Percentiles rank a stretch among this genome's conserved stretches.
These are phyloP conservation scores for Argyrosomus regius DNA, from an alignment of 2,797 vertebrate species.

Conservation along the genomic window DNA sequence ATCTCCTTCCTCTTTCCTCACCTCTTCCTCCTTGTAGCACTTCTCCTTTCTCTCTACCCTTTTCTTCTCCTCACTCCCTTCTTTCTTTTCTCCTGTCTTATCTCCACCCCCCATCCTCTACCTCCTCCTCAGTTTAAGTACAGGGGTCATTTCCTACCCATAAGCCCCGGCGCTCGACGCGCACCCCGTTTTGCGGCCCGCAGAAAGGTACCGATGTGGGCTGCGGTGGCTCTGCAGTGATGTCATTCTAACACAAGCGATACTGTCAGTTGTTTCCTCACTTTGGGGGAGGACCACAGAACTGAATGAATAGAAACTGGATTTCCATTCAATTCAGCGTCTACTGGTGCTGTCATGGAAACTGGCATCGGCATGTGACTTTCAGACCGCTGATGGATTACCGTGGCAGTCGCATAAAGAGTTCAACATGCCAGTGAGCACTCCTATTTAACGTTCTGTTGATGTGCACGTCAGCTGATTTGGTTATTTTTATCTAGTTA, in stretches of 20 bases:
- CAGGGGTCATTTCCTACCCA: conserved; percentile 87
- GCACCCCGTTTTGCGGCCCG: conserved; percentile 84
- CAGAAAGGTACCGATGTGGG: conserved; percentile 83
- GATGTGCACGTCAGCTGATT: conserved; percentile 10
- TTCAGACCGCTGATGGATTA: conserved; percentile 42
- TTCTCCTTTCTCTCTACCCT: conserved; percentile 37
- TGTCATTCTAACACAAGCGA: conserved; percentile 64
- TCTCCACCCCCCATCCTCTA: conserved; percentile 35
- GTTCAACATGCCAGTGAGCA: conserved; percentile 23
- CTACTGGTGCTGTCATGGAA: conserved; percentile 64
- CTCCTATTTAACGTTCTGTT: conserved; percentile 15
- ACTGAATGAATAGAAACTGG: conserved; percentile 54
- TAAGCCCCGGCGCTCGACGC: conserved; percentile 85
- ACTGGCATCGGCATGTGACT: conserved; percentile 35
- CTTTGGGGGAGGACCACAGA: conserved; percentile 41
- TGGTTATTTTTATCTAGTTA: neutral
- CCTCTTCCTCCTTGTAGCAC: conserved; percentile 55
- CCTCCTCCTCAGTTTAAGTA: conserved; percentile 85
- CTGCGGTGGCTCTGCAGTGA: conserved; percentile 74
- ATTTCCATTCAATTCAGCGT: conserved; percentile 40
- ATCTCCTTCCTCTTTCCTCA: neutral
- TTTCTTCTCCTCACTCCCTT: conserved; percentile 27
- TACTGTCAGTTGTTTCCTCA: conserved; percentile 27
- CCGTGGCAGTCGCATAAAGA: conserved; percentile 29
- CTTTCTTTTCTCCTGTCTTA: conserved; percentile 16